Evolutionary conservation across 2,888 invertebrate species (phyloP).

Genomic region (Aspidiotus destructor): DNA sequence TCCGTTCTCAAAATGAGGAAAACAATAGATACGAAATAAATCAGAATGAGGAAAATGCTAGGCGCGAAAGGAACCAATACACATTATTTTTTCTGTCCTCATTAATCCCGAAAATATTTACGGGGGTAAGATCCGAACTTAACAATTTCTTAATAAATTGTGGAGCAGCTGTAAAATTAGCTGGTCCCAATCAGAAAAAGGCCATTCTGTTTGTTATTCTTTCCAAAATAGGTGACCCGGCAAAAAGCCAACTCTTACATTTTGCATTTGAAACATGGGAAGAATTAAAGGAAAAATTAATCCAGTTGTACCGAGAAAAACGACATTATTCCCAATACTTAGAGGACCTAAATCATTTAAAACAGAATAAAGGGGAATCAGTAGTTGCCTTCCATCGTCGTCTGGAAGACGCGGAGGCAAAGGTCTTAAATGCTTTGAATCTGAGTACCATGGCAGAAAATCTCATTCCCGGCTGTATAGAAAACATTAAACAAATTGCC

Average conservation of each 20-base stretch:
- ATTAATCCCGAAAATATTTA: neutral
- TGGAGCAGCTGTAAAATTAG: neutral
- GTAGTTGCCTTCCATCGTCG: too few species aligned
- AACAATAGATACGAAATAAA: too few species aligned
- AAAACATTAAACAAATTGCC: neutral
- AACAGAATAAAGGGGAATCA: too few species aligned
- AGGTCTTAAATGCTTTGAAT: neutral
- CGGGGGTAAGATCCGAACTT: neutral
- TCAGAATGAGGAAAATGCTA: too few species aligned
- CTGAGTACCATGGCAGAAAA: too few species aligned
- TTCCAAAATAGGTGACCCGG: neutral
- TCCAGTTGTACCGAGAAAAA: neutral
- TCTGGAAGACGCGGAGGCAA: too few species aligned
- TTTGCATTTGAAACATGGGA: neutral
- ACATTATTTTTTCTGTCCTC: neutral
- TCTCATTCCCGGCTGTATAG: neutral
- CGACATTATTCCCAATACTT: neutral
- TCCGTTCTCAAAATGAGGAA: too few species aligned
- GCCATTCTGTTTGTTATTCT: neutral
- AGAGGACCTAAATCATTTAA: too few species aligned
- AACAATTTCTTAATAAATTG: neutral
- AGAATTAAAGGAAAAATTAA: neutral
- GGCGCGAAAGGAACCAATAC: too few species aligned
- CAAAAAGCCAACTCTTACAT: neutral
- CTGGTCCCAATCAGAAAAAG: neutral